Base-by-base conservation (phyloP, 1,140 invertebrate species). In the Augochlora pura region DNA sequence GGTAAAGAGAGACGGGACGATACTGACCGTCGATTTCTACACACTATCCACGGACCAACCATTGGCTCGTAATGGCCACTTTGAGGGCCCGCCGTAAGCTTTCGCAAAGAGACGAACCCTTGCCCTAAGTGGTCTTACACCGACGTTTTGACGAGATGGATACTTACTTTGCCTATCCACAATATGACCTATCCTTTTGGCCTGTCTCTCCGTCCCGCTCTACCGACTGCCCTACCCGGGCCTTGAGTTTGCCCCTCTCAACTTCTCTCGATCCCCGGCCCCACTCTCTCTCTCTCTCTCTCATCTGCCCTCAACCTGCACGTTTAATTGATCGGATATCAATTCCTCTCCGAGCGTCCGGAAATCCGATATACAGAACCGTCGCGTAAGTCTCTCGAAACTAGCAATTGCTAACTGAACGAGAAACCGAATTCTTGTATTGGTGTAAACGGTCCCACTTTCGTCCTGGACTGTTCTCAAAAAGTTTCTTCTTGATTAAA, bases 31-130 rank as follows among this genome's bases (percentile, higher is more conserved):
- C 84, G 85, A 86, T 86, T 86, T 86, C 77, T 86, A 75, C 81
- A 81, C 84, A 79, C 86, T 82, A 86, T 87, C 84, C 66, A 67
- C 73, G 80, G 80, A 74, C 77, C 83, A 86, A 86, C 81, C 82
- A 87, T 81, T 75, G 87, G 87, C 86, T 86, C 86, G 88, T 91
- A 92, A 92, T 91, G 89, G 91, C 89, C 90, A 92, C 92, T 93
- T 91, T 91, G 90, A 89, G 91, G 92, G 87, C 84, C 84, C 86
- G 84, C 82, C 88, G 86, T 89, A 88, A 90, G 90, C 88, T 91
- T 86, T 84, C 77, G 84, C 81, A 85, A 91, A 91, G 88, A 85
- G 86, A 87, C 78, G 84, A 83, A 86, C 79, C 86, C 85, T 88
- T 87, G 76, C 81, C 80, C 79, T 91, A 90, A 91, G 89, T 91